Conservation (phyloP, 2,888 invertebrate species). For the Notodonta ziczac region DNA sequence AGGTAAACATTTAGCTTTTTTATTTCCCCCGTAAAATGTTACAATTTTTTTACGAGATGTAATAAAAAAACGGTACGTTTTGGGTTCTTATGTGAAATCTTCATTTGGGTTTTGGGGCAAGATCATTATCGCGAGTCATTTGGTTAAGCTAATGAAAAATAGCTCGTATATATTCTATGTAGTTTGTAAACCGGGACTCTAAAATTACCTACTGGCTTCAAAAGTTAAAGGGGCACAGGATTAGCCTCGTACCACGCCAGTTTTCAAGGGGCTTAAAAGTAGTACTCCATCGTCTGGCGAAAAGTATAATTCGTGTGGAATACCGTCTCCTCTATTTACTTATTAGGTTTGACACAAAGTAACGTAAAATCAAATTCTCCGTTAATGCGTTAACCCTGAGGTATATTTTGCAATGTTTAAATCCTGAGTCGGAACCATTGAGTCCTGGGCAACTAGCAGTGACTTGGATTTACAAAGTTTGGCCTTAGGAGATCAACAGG, state of each 20-base stretch:
- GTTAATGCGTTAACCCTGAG: no score
- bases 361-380: no score
- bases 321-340: conserved; percentile 7
- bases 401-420: no score
- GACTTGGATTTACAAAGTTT: no score
- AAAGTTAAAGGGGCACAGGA: conserved; percentile 27
- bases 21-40: conserved; percentile 37
- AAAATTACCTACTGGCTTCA: neutral
- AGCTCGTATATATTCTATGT: no score
- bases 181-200: no score
- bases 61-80: conserved; percentile 34
- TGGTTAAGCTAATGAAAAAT: conserved; percentile 8
- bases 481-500: no score
- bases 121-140: conserved; percentile 34
- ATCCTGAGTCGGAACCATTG: no score
- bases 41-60: conserved; percentile 33
- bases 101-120: conserved; percentile 30
- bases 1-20: conserved; percentile 53
- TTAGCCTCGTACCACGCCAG: conserved; percentile 26
- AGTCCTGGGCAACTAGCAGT: no score
- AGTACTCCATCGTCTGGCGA: conserved; percentile 32
- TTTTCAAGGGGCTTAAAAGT: conserved; percentile 24
- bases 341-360: no score
- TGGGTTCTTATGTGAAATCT: conserved; percentile 36
- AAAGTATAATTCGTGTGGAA: conserved; percentile 35